A percentile compares a stretch with the other conserved stretches of the same genome.
phyloP scores from a whole-genome alignment of 2,888 invertebrate species.

The Ceramica pisi region DNA sequence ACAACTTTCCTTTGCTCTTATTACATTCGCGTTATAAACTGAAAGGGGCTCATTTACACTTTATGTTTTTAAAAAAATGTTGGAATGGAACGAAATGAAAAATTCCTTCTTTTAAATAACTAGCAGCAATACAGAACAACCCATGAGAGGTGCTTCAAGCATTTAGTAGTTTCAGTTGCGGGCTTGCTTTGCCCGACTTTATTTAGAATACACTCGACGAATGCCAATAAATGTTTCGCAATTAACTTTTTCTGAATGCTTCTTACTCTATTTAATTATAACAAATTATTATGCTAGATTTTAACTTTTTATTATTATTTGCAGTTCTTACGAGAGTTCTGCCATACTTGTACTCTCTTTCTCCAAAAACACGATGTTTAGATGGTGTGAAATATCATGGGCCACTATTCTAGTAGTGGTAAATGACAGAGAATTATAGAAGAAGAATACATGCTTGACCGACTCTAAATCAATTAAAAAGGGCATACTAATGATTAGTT shows the following conservation, averaged over 20 bases:
- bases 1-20: conserved; percentile 59
- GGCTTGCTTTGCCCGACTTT: conserved; percentile 37
- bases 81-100: conserved; percentile 72
- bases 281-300: neutral
- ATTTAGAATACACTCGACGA: conserved; percentile 34
- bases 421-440: neutral
- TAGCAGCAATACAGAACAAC: conserved; percentile 43
- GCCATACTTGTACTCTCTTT: neutral
- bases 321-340: neutral
- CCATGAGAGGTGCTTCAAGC: conserved; percentile 42
- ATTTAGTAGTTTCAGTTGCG: conserved; percentile 46
- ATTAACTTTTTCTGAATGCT: conserved; percentile 13
- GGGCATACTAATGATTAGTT: neutral
- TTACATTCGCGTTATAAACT: conserved; percentile 70
- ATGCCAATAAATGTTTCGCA: conserved; percentile 28
- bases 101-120: conserved; percentile 71
- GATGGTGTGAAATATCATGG: neutral
- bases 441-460: neutral
- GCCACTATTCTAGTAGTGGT: no score
- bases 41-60: conserved; percentile 65
- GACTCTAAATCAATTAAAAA: neutral
- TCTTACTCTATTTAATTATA: conserved; percentile 9
- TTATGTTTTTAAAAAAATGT: conserved; percentile 68
- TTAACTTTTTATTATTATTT: neutral
- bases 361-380: neutral